These are phyloP conservation scores for Xerus rutilus DNA, from an alignment of 2,797 vertebrate genomes.

Conservation along the genomic window DNA sequence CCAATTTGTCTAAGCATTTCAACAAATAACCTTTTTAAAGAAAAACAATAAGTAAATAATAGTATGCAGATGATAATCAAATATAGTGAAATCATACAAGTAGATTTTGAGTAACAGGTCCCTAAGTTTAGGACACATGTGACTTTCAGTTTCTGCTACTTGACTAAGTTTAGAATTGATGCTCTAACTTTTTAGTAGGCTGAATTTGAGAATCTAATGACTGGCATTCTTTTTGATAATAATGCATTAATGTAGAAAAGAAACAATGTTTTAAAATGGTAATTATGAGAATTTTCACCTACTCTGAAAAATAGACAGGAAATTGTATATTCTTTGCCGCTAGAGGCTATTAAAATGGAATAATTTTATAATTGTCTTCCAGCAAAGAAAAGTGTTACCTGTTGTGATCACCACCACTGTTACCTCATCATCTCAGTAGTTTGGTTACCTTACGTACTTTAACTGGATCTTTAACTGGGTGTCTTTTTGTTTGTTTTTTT, in stretches of 20 bases:
- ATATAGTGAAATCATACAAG: constrained; percentile 5
- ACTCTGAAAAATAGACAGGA: constrained; percentile 5
- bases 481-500: constrained; percentile 27
- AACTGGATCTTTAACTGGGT: constrained; percentile 32
- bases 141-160: constrained; percentile 28
- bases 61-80: neutral
- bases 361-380: constrained; percentile 24
- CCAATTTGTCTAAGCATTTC: constrained; percentile 22
- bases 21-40: constrained; percentile 55
- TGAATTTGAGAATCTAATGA: constrained; percentile 45
- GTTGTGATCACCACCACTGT: neutral
- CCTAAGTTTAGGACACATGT: neutral
- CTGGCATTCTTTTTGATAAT: neutral
- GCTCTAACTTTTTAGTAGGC: constrained; percentile 51
- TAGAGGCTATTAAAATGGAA: neutral
- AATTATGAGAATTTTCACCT: constrained; percentile 8
- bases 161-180: constrained; percentile 54
- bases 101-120: constrained; percentile 47
- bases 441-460: neutral
- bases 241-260: neutral
- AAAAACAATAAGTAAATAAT: constrained; percentile 45
- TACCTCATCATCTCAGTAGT: neutral
- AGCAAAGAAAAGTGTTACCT: neutral
- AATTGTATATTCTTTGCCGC: neutral
- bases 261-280: constrained; percentile 32